Base-by-base conservation (phyloP, 1,140 invertebrate genomes). In the Leptinotarsa undecemlineata region DNA sequence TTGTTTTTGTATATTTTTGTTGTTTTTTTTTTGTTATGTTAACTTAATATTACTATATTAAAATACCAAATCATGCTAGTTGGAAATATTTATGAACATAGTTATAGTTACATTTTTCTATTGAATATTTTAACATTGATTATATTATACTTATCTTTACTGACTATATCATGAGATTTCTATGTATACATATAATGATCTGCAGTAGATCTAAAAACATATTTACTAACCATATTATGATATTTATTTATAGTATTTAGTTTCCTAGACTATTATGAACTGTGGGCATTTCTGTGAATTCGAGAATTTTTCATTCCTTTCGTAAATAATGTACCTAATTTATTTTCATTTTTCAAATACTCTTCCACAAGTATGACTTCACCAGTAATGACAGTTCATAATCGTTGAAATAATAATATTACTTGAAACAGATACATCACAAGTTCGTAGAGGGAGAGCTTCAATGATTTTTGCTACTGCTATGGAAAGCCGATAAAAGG, bases 11-110 rank as follows among this genome's bases (percentile, higher is more conserved):
- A 70, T 21, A 57, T 70, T 70, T 57, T 42, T 70, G 68, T 70
- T 70, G 51, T 70, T 57, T 70, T 68, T 70, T 68, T 70, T 73
- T 68, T 73, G 66, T 73, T 68, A 73, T 60, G 72, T 73, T 73
- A 73, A 68, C 72, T 23, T 73, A 68, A 48, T 73, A 73, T 42
- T 42, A 42, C 33, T 42, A 67, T 48, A 68, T 73, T 67, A 73
- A 48, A 61, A 71, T 68, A 73, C 72, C 72, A 73, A 73, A 73
- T 73, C 15, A 68, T 64, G 66, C 47, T 73, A 73, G 48, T 67
- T 68, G 19, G n/a, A 19, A 64, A 14, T 64, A 64, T 64, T 64
- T 64, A 64, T 64, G 20, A 19, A 17, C 14, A 19, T 17, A 57
- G 51, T 57, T 57, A 14, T 57, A 57, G 17, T 57, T 57, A 57